A percentile compares a stretch with the other conserved stretches of the same genome.
These are phyloP conservation scores for Podarcis muralis DNA, from an alignment of 2,113 vertebrate genomes.

Conservation along the genomic window DNA sequence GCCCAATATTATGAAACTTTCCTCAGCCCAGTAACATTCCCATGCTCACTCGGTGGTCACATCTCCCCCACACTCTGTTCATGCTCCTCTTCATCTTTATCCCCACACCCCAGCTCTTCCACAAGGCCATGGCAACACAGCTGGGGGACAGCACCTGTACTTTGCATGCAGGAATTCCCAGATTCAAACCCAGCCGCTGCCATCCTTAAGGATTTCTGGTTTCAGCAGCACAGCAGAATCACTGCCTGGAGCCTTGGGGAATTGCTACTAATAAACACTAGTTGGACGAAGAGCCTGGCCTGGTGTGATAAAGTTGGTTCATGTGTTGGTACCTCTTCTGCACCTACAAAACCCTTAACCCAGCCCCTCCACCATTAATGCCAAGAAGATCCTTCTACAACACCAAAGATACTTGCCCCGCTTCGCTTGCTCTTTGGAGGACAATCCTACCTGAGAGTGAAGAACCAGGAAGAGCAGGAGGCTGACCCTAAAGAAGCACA, in stretches of 20 bases:
- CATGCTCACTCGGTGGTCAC: background rate
- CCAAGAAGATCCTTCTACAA: background rate
- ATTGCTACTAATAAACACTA: background rate
- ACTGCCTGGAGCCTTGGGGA: background rate
- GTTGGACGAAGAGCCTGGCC: background rate
- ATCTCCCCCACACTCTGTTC: background rate
- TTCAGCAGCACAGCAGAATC: background rate
- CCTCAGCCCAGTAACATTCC: background rate
- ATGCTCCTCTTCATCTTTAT: no score
- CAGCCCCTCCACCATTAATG: accelerated
- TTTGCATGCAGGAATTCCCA: background rate
- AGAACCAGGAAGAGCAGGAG: background rate
- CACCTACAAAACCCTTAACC: background rate
- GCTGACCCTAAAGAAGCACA: background rate
- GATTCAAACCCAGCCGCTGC: background rate
- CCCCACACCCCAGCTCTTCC: background rate
- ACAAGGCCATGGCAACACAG: background rate
- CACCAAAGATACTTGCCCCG: background rate
- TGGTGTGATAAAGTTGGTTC: no score
- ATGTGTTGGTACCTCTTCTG: background rate
- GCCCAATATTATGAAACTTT: background rate
- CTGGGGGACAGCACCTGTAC: background rate
- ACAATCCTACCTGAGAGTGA: background rate
- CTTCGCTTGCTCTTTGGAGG: no score
- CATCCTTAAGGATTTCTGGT: background rate